Evolutionary conservation across 2,113 vertebrate species (phyloP), one percentile per base, ranked within the genome.

Genomic region (Empidonax alnorum): DNA sequence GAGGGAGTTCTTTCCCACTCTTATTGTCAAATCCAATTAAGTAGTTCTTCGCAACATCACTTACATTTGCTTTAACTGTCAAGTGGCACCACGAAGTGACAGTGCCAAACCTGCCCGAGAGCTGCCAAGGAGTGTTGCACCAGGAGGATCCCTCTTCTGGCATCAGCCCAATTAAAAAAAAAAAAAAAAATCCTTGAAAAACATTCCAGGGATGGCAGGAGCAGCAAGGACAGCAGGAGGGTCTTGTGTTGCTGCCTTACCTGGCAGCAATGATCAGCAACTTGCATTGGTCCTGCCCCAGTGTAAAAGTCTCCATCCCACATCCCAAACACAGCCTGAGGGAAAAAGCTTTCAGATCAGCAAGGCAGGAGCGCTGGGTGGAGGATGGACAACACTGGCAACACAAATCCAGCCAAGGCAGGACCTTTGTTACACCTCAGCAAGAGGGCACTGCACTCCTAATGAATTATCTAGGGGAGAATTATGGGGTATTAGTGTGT

Each of bases 1-100:
- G 58, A 25, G 56, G n/a, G 56, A 21, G 10, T 37, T 41, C 12
- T 33, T 82, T 79, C 69, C 37, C 53, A 58, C 58, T 39, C 53
- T 46, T 69, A 31, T 17, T 87, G 87, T 96, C 89, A 89, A 50
- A 50, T 42, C 46, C 62, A 79, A 95, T 95, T 82, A 84, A 49
- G 68, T 84, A 65, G 4, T 58, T 87, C 77, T 78, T 89, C 33
- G 31, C 66, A 79, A 39, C 67, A 31, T 10, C 2, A 0, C 37
- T 79, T 66, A 15, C 19, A 31, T 74, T 67, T 80, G 18, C 61
- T 86, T 50, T 78, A 76, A 33, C 62, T 91, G 89, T 22, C 35
- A 22, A 96, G 71, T 77, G 87, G 27, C 55, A 69, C 49, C 37
- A 18, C 1, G 31, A 73, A 58, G 66, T 52, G 56, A 71, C 77